Evolutionary conservation across 2,797 vertebrate species (phyloP), one percentile per base, ranked within the genome.

Genomic region (Peromyscus aztecus): DNA sequence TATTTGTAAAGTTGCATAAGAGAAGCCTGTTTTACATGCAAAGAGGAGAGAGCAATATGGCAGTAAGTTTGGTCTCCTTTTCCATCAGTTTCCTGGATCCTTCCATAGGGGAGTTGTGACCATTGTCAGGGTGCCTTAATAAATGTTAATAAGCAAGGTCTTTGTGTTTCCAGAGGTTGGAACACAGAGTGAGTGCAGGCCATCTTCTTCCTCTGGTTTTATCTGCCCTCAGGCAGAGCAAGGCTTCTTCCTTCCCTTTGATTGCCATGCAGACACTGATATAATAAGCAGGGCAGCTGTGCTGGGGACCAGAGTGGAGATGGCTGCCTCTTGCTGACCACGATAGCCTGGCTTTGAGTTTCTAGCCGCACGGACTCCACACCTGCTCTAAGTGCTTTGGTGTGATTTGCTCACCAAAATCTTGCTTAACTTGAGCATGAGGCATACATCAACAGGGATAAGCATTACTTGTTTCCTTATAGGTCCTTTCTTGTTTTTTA

Each of bases 151-250:
- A 85, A 73, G 21, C 69, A 59, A 37, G 12, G 24, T 81, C 52
- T 40, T 94, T 81, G 31, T 71, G 55, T 40, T 94, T 88, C 34
- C 31, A 46, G 40, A 94, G 67, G 61, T 93, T 78, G 80, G 59
- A 67, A 57, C 57, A 73, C 11, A 29, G 71, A 57, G 55, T 55
- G 55, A 75, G 67, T 34, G 0, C 77, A 34, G 55, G n/a, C 24
- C n/a, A 0, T 49, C 71, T 46, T 3, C n/a, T 77, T 91, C 67
- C 63, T 76, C 55, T 34, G 80, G 59, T 37, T 49, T 29, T 27
- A 0, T 59, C 43, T n/a, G 17, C 37, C 57, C 59, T 91, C 40
- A 17, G 37, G 94, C 55, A 49, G 17, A 90, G 55, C 49, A 67
- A 65, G 11, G 2, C 69, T 76, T 82, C 59, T 23, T n/a, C 61